Percentiles rank a stretch among this genome's conserved stretches.
Conservation (phyloP, 92 coral and sea anemone species). For the Hydrozoanthus gracilis region DNA sequence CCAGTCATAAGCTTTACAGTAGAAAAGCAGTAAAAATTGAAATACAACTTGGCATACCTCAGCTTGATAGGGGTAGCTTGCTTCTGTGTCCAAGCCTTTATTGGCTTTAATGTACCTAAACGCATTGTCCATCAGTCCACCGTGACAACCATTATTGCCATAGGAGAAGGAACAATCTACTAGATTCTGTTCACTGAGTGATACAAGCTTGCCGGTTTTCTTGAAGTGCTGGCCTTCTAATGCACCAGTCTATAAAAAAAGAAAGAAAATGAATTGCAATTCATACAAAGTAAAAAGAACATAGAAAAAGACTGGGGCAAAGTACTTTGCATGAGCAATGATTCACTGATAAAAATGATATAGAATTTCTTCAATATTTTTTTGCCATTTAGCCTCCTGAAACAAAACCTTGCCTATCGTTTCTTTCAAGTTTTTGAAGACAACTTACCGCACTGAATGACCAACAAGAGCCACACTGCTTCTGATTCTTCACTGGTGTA, state of each 20-base stretch:
- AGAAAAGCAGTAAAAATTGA: neutral
- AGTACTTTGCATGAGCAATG: too few species aligned
- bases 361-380: neutral
- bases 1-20: too few species aligned
- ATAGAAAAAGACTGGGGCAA: neutral
- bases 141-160: constrained; percentile 89
- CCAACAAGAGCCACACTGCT: constrained; percentile 97
- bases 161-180: constrained; percentile 75
- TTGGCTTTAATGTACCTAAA: constrained; percentile 76
- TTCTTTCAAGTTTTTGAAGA: too few species aligned
- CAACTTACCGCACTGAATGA: constrained; percentile 91
- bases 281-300: neutral
- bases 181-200: constrained; percentile 89
- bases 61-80: constrained; percentile 71
- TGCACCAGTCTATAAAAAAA: constrained; percentile 70
- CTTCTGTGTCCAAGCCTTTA: constrained; percentile 78
- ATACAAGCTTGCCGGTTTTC: constrained; percentile 85
- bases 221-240: constrained; percentile 90
- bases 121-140: constrained; percentile 90
- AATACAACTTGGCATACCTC: constrained; percentile 40
- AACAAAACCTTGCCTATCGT: neutral
- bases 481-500: constrained; percentile 90
- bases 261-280: neutral
- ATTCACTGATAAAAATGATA: too few species aligned
- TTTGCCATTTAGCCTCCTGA: neutral